Evolutionary conservation across 2,797 vertebrate species (phyloP).

Genomic region (Cossypha caffra): DNA sequence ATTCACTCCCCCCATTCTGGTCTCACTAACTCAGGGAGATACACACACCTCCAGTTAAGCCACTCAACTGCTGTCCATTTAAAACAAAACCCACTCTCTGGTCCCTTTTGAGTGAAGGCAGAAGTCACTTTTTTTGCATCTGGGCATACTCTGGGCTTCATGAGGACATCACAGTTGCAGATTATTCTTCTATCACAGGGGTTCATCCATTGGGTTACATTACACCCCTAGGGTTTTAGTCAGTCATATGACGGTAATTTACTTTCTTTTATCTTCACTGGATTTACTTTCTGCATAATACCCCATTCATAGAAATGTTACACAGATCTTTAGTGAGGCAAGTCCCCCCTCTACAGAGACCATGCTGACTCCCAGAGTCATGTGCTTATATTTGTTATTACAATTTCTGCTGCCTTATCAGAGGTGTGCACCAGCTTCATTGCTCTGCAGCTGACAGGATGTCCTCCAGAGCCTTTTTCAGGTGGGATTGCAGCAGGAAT

Average conservation of each 20-base stretch:
- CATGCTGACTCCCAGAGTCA: background rate
- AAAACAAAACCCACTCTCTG: background rate
- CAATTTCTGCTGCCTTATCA: background rate
- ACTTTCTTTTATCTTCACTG: background rate
- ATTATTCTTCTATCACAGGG: accelerated
- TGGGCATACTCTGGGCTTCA: background rate
- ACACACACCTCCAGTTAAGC: background rate
- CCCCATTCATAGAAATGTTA: background rate
- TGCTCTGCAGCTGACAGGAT: background rate
- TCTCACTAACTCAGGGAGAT: background rate
- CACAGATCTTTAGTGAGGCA: background rate
- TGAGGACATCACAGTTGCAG: background rate
- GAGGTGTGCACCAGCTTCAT: background rate
- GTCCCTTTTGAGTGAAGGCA: background rate
- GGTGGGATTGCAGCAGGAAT: background rate
- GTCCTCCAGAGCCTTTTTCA: background rate
- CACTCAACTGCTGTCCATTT: background rate
- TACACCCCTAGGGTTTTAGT: background rate
- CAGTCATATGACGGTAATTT: background rate
- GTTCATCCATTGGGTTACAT: background rate
- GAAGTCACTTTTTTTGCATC: background rate
- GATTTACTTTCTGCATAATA: background rate
- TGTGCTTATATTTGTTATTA: background rate
- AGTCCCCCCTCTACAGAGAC: background rate
- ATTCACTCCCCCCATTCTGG: accelerated